Evolutionary conservation across 2,797 vertebrate species (phyloP).

Genomic region (Coregonus sp.): DNA sequence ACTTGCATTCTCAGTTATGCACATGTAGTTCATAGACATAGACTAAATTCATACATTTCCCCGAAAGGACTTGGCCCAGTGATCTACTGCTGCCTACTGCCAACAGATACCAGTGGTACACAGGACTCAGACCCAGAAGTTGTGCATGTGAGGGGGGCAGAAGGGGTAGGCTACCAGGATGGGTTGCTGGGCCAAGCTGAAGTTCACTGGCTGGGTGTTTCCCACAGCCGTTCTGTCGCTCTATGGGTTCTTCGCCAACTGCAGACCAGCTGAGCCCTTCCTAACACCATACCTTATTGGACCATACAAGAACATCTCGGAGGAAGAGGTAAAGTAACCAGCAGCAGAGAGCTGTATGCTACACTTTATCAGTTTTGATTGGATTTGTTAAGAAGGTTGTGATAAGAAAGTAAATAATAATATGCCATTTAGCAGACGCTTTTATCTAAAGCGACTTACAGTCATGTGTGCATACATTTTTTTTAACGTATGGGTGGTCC

Average conservation of each 20-base stretch:
- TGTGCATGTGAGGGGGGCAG: not conserved
- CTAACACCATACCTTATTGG: slow-evolving; percentile 77
- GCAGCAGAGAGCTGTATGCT: not conserved
- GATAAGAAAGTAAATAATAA: too few species aligned
- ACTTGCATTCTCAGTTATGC: slow-evolving; percentile 12
- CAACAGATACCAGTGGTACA: not conserved
- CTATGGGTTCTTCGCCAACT: slow-evolving; percentile 77
- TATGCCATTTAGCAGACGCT: too few species aligned
- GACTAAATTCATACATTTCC: not conserved
- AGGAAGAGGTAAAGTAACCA: slow-evolving; percentile 67
- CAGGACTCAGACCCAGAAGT: not conserved
- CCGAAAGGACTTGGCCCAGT: not conserved
- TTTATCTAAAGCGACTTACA: too few species aligned
- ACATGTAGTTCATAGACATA: slow-evolving; percentile 28
- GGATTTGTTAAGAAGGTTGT: too few species aligned
- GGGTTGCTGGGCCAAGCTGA: slow-evolving; percentile 45
- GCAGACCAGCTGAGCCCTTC: slow-evolving; percentile 78
- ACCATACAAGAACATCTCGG: slow-evolving; percentile 76
- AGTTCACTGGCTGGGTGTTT: slow-evolving; percentile 63
- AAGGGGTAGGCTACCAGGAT: slow-evolving; percentile 29
- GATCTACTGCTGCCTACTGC: not conserved
- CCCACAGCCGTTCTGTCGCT: slow-evolving; percentile 70
- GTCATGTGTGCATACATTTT: too few species aligned
- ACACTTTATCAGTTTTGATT: not conserved
- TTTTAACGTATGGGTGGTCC: too few species aligned